A percentile compares a stretch with the other conserved stretches of the same genome.
Conservation (phyloP, 2,113 vertebrate species). For the Dendropsophus ebraccatus region DNA sequence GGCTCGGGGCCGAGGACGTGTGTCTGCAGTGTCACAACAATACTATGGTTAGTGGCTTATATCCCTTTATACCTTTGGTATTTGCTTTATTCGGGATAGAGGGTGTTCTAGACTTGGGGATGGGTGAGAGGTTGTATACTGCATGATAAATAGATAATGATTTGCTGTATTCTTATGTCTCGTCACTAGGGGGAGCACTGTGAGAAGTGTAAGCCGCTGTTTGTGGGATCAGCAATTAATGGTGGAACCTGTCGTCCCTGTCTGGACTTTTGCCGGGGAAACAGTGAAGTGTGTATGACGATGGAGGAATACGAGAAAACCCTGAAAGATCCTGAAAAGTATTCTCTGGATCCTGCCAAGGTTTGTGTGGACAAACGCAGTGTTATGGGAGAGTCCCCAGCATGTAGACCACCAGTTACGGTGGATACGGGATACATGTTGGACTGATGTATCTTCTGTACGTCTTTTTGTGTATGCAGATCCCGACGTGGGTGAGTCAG, state of each 20-base stretch:
- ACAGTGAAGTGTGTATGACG: constrained; percentile 85
- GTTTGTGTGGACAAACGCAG: constrained; percentile 66
- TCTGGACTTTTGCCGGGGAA: constrained; percentile 83
- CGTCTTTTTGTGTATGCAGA: constrained; percentile 66
- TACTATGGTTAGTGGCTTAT: constrained; percentile 71
- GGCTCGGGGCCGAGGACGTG: constrained; percentile 78
- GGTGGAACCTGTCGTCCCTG: constrained; percentile 87
- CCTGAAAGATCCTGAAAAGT: constrained; percentile 73
- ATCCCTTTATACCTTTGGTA: too few relatives aligned
- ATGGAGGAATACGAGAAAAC: constrained; percentile 81
- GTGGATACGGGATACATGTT: too few relatives aligned
- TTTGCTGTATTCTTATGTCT: background rate
- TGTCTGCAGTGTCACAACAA: constrained; percentile 89
- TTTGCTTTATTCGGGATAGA: too few relatives aligned
- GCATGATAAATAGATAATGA: too few relatives aligned
- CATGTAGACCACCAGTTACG: too few relatives aligned
- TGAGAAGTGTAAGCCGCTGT: constrained; percentile 88
- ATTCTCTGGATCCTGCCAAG: constrained; percentile 75
- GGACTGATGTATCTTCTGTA: background rate
- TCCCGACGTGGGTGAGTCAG: constrained; percentile 81
- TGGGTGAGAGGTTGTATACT: too few relatives aligned
- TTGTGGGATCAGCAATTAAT: constrained; percentile 84
- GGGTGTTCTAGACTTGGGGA: background rate
- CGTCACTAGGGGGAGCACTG: constrained; percentile 81
- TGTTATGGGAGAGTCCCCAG: too few relatives aligned